Base-by-base conservation (phyloP, 2,113 vertebrate species). In the Calyptommatus sinebrachiatus region DNA sequence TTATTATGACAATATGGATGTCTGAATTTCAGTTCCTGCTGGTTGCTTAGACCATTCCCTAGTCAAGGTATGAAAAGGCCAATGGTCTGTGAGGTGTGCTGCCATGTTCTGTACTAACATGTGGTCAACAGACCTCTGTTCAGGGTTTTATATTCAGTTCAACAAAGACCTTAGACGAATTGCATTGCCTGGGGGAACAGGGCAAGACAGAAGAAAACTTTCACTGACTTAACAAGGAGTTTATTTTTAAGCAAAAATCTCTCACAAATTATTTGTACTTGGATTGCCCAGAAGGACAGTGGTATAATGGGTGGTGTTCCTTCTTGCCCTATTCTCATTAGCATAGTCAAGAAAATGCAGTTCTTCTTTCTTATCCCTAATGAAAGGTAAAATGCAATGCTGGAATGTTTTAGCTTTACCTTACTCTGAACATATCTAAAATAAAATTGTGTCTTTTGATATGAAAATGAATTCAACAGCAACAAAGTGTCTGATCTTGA, bases 341-440 rank as follows among this genome's bases (percentile, higher is more conserved):
- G n/a, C 14, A 18, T 77, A 71, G 7, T 71, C 73, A 67, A 1
- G 11, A 0, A 73, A 45, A 50, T 7, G 11, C 22, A 26, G 65
- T 31, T 73, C 83, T 1, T 63, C 1, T 2, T 0, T 5, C 71
- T 80, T 63, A 78, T 20, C 1, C 9, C 48, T 0, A 8, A 72
- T 16, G 6, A 5, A 8, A 10, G 50, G 70, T n/a, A 66, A 77
- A 8, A 10, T 60, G 72, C n/a, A 66, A 77, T 76, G 45, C 0
- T 0, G 29, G 78, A 85, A 41, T 0, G 9, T 24, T 74, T 45
- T 60, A 35, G 61, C 57, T 1, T 62, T 76, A 24, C 22, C 45
- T 83, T 7, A 22, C 73, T 28, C 60, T 82, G 22, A 11, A 69
- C 62, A n/a, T 66, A 72, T 63, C 67, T 78, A 70, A n/a, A 65